These are phyloP conservation scores for Notolepis coatsorum DNA, from an alignment of 2,797 vertebrate genomes.

Conservation along the genomic window DNA sequence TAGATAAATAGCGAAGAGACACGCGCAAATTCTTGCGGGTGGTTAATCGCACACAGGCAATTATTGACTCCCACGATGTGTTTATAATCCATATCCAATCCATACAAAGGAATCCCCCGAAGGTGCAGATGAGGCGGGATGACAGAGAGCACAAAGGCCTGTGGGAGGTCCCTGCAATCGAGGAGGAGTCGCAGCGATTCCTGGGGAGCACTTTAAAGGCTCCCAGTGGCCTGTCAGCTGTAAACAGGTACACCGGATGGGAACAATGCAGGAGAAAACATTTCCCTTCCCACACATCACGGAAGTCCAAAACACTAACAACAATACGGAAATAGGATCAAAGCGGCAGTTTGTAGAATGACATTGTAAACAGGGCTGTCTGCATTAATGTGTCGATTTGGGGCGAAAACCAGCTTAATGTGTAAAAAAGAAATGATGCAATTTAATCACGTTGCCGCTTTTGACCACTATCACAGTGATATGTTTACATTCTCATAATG, in stretches of 20 bases:
- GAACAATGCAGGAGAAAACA: conserved; percentile 32
- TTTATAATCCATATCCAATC: conserved; percentile 38
- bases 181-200: conserved; percentile 24
- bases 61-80: conserved; percentile 33
- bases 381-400: no score
- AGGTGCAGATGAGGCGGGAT: conserved; percentile 17
- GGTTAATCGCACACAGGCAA: conserved; percentile 16
- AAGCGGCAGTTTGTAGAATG: no score
- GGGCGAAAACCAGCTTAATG: no score
- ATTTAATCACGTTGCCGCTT: no score
- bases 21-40: background rate
- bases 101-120: conserved; percentile 43
- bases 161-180: conserved; percentile 42
- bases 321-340: conserved; percentile 15
- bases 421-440: no score
- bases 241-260: conserved; percentile 57
- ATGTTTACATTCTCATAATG: no score
- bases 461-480: no score
- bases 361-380: no score
- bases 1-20: background rate
- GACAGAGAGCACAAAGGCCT: conserved; percentile 6
- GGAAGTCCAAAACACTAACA: conserved; percentile 19
- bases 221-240: conserved; percentile 27
- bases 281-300: conserved; percentile 20
- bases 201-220: conserved; percentile 23